phyloP scores from a whole-genome alignment of 2,113 vertebrate genomes.

The Gasterosteus nipponicus region DNA sequence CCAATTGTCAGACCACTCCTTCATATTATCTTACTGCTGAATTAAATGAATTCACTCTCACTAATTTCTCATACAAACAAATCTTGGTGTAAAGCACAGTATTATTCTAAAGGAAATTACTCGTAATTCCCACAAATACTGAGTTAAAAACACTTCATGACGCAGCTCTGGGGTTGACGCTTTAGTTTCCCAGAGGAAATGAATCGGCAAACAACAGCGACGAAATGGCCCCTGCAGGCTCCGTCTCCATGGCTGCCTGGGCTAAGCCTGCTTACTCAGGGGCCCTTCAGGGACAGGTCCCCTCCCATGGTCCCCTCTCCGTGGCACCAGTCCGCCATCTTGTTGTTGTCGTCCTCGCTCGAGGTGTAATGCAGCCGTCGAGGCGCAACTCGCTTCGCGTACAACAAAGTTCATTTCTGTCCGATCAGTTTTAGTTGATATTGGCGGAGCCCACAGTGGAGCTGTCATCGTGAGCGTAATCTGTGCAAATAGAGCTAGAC shows the following conservation, averaged over 20 bases:
- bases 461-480: slow-evolving; percentile 47
- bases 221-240: slow-evolving; percentile 41
- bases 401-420: slow-evolving; percentile 39
- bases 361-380: slow-evolving; percentile 27
- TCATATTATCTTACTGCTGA: neutral
- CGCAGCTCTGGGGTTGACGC: slow-evolving; percentile 11
- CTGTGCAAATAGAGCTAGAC: slow-evolving; percentile 49
- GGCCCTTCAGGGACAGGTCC: slow-evolving; percentile 62
- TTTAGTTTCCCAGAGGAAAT: slow-evolving; percentile 48
- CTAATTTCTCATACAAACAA: neutral
- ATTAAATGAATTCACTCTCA: neutral
- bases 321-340: slow-evolving; percentile 64
- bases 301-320: slow-evolving; percentile 67
- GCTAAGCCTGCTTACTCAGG: slow-evolving; percentile 48
- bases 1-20: neutral
- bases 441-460: slow-evolving; percentile 27
- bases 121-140: neutral
- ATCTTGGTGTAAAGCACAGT: neutral
- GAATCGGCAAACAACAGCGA: slow-evolving; percentile 59
- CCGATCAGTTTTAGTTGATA: slow-evolving; percentile 13
- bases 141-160: neutral
- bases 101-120: neutral
- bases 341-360: slow-evolving; percentile 70
- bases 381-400: slow-evolving; percentile 46
- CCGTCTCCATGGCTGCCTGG: slow-evolving; percentile 65